A percentile compares a stretch with the other conserved stretches of the same genome.
Conservation (phyloP, 2,797 vertebrate genomes). For the Clarias laeviceps region DNA sequence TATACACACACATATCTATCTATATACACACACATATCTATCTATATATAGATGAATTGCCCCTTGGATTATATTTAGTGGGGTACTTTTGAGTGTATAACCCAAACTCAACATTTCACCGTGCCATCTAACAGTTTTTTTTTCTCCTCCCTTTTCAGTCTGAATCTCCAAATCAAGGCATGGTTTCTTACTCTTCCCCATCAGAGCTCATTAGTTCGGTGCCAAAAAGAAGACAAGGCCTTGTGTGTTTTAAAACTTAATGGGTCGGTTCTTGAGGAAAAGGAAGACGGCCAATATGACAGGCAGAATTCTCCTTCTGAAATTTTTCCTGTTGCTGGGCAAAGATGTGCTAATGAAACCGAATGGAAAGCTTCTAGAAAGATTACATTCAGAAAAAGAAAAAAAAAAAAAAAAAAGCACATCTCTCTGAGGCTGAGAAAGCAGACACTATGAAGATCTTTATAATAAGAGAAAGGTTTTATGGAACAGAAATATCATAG, state of each 20-base stretch:
- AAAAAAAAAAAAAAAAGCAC: conserved; percentile 28
- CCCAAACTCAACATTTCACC: neutral
- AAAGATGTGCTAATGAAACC: conserved; percentile 41
- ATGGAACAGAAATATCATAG: conserved; percentile 21
- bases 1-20: too few species aligned
- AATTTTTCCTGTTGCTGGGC: conserved; percentile 32
- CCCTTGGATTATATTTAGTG: neutral
- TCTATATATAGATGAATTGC: too few species aligned
- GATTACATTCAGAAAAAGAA: conserved; percentile 16
- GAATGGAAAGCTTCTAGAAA: conserved; percentile 33
- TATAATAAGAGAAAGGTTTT: conserved; percentile 26
- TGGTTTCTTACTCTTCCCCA: conserved; percentile 40
- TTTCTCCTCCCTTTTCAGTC: neutral
- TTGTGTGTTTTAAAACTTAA: conserved; percentile 33
- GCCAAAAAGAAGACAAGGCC: conserved; percentile 24
- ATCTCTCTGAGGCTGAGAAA: conserved; percentile 9
- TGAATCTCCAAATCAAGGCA: conserved; percentile 9
- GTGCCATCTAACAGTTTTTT: neutral
- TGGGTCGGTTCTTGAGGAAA: conserved; percentile 20
- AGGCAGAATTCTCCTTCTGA: conserved; percentile 5
- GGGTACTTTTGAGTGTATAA: neutral
- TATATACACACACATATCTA: too few species aligned
- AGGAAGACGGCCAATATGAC: conserved; percentile 30
- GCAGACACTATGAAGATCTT: conserved; percentile 36
- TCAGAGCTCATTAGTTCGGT: conserved; percentile 41